Evolutionary conservation across 2,888 invertebrate species (phyloP), one percentile per base, ranked within the genome.

Genomic region (Scrobipalpa atriplicella): DNA sequence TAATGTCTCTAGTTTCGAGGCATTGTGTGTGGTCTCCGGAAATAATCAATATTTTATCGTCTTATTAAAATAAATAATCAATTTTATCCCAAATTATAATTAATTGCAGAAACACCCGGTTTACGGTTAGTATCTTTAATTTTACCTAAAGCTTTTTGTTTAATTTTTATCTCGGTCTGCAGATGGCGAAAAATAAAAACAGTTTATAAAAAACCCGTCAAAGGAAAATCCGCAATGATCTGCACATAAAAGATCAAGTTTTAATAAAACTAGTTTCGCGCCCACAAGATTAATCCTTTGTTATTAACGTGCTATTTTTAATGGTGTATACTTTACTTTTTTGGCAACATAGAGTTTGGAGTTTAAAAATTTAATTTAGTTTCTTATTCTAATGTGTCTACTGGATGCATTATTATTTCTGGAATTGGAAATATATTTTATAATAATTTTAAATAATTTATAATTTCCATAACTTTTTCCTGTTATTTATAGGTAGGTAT

Each of bases 211-310:
- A 56, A 56, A 29, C n/a, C 19, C n/a, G 29, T 36, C 21, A 29
- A 36, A 56, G 56, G 56, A 56, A 56, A 56, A 56, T 56, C 56
- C 56, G 56, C 56, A 56, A 13, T 56, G 56, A 56, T 56, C 56
- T 29, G 21, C 56, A 19, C 52, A 52, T 52, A 52, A 52, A 52
- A 19, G 52, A 52, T 19, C 19, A 18, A 11, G 52, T 52, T 52
- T 52, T 19, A 52, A 52, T 52, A 21, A 52, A 21, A 52, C 19
- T 52, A 19, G 19, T 52, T 19, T 19, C 10, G 16, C 10, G 47
- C n/a, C 16, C 47, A 47, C 16, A 13, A 16, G 52, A 29, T 19
- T 52, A 19, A 52, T 52, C 19, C 7, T 52, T 19, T 52, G 11
- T 52, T 10, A 52, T 52, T 19, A 52, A 29, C 29, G 29, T 29